Evolutionary conservation across 2,888 invertebrate genomes (phyloP), one percentile per base, ranked within the genome.

Genomic region (Macrophya alboannulata): DNA sequence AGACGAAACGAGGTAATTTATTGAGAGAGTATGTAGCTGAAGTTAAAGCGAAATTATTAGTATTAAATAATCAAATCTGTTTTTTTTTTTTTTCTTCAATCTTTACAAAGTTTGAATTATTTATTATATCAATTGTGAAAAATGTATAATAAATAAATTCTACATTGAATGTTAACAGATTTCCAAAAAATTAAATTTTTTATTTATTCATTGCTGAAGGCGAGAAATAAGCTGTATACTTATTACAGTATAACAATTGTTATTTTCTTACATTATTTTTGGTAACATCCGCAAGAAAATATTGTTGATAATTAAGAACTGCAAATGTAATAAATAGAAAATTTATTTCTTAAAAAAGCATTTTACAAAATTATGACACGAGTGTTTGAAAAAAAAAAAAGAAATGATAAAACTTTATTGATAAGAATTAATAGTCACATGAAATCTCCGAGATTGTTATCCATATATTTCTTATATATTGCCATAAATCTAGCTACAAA

Each of bases 401-500:
- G 43, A 51, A 21, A 40, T 4, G 17, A 37, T 9, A 21, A 17
- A 74, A n/a, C 25, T 86, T 85, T 55, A 51, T 74, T 85, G 76
- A 62, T 81, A 21, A 71, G 21, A 82, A 40, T 48, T n/a, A 48
- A 21, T 45, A 48, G 76, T 94, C 89, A 95, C 91, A 95, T 95
- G 79, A 94, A 95, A 90, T 94, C 96, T 84, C 95, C 95, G 88
- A 96, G 92, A 37, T 95, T 95, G 90, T 97, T 96, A 92, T 97
- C 97, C 92, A 98, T 95, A 92, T 97, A 98, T 90, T 97, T 96
- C 91, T 98, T 98, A 92, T 99, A 99, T 89, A 98, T 96, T 55
- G 97, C 96, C 99, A 99, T 99, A 93, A 99, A 99, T 90, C 97
- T 97, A 0, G 98, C 98, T 77, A 99, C 97, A 95, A 99, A 99